Evolutionary conservation across 2,113 vertebrate genomes (phyloP).

Genomic region (Cettia cetti): DNA sequence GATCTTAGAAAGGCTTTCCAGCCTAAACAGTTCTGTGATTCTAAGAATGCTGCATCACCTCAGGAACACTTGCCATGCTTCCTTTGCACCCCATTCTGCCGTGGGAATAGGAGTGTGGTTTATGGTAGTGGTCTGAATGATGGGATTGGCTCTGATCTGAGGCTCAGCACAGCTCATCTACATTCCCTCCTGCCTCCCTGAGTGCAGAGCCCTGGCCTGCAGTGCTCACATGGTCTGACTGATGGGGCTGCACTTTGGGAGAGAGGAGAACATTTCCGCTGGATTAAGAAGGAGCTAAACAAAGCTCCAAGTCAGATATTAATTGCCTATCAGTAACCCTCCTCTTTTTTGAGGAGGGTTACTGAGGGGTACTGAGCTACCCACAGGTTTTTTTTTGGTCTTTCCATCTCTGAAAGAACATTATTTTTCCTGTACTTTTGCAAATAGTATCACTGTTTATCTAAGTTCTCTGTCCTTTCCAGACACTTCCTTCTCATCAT

Average conservation of each 20-base stretch:
- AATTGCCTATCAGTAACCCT: fast-evolving
- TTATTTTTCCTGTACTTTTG: not conserved
- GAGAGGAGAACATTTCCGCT: not conserved
- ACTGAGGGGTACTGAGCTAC: too few relatives aligned
- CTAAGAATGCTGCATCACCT: not conserved
- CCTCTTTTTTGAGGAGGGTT: not conserved
- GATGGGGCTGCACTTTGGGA: not conserved
- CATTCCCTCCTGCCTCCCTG: fast-evolving
- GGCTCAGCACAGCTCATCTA: not conserved
- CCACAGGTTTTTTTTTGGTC: not conserved
- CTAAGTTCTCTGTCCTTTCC: not conserved
- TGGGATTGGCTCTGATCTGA: not conserved
- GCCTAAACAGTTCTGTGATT: not conserved
- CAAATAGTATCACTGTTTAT: not conserved
- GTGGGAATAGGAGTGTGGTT: fast-evolving
- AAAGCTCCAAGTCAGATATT: not conserved
- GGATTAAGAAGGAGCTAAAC: not conserved
- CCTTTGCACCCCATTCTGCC: not conserved
- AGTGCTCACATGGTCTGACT: not conserved
- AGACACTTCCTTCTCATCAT: not conserved
- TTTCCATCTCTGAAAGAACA: not conserved
- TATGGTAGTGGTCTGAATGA: fast-evolving
- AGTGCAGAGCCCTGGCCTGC: not conserved
- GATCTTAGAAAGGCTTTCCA: not conserved
- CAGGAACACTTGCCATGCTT: not conserved